Evolutionary conservation across 2,888 invertebrate genomes (phyloP).

Genomic region (Pseudococcus longispinus): DNA sequence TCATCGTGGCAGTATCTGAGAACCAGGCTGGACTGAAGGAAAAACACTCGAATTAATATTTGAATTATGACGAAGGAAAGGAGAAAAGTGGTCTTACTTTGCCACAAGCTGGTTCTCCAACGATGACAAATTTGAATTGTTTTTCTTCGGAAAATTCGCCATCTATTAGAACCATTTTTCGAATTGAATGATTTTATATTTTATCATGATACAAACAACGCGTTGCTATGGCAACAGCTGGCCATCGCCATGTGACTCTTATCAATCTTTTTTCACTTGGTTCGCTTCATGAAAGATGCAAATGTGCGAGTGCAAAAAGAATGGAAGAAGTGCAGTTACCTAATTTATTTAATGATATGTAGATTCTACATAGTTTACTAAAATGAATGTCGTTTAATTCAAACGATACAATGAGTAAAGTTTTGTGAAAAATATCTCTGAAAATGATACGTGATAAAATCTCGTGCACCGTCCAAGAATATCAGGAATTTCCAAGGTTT

Average conservation of each 20-base stretch:
- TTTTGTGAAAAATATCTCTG: too few species aligned
- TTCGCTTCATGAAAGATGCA: too few species aligned
- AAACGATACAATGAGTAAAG: too few species aligned
- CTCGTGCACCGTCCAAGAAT: background rate
- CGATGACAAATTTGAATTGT: constrained; percentile 77
- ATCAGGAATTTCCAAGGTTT: background rate
- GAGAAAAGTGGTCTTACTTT: constrained; percentile 70
- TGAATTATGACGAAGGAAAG: background rate
- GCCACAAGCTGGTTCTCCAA: constrained; percentile 82
- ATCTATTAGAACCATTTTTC: constrained; percentile 5
- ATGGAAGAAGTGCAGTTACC: too few species aligned
- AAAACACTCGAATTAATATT: background rate
- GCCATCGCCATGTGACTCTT: background rate
- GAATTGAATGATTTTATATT: background rate
- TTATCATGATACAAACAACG: background rate
- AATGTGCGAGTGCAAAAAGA: too few species aligned
- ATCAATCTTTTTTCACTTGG: background rate
- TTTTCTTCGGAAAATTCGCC: constrained; percentile 63
- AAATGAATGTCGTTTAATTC: too few species aligned
- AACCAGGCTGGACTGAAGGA: constrained; percentile 69
- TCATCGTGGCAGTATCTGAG: constrained; percentile 73
- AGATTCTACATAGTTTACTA: too few species aligned
- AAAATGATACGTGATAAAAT: background rate
- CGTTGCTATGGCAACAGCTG: constrained; percentile 7
- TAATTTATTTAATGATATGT: too few species aligned